Percentiles rank a stretch among this genome's conserved stretches.
These are phyloP conservation scores for Chloroclystis v-ata DNA, from an alignment of 2,888 invertebrate genomes.

Conservation along the genomic window DNA sequence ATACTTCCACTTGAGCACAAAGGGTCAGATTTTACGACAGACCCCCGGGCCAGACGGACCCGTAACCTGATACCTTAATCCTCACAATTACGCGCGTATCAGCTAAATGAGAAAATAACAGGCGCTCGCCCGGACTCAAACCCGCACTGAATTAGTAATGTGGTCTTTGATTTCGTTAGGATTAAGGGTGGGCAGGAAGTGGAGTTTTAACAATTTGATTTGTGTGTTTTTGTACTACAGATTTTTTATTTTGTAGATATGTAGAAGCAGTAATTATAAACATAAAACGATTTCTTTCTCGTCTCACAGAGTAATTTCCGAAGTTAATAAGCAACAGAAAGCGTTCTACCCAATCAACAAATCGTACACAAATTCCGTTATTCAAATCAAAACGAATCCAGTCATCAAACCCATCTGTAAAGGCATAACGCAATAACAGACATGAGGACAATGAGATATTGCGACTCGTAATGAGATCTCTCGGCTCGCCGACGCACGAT, in stretches of 20 bases:
- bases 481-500: conserved; percentile 40
- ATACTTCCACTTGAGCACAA: neutral
- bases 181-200: conserved; percentile 2
- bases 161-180: conserved; percentile 14
- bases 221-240: too few species aligned
- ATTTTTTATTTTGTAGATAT: too few species aligned
- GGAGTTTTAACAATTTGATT: too few species aligned
- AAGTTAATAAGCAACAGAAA: too few species aligned
- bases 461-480: conserved; percentile 36
- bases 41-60: conserved; percentile 1
- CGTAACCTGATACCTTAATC: conserved; percentile 54
- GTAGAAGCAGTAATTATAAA: too few species aligned
- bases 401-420: conserved; percentile 13
- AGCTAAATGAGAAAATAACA: conserved; percentile 62
- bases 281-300: too few species aligned
- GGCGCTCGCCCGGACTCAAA: conserved; percentile 34
- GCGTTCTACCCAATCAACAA: too few species aligned
- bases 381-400: conserved; percentile 5
- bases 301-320: too few species aligned
- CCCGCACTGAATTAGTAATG: conserved; percentile 16
- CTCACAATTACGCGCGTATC: conserved; percentile 51
- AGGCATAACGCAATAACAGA: conserved; percentile 27
- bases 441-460: conserved; percentile 17
- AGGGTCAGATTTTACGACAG: conserved; percentile 6
- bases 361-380: neutral